Percentiles rank a stretch among this genome's conserved stretches.
Conservation (phyloP, 2,113 vertebrate species). For the Porphyrio hochstetteri region DNA sequence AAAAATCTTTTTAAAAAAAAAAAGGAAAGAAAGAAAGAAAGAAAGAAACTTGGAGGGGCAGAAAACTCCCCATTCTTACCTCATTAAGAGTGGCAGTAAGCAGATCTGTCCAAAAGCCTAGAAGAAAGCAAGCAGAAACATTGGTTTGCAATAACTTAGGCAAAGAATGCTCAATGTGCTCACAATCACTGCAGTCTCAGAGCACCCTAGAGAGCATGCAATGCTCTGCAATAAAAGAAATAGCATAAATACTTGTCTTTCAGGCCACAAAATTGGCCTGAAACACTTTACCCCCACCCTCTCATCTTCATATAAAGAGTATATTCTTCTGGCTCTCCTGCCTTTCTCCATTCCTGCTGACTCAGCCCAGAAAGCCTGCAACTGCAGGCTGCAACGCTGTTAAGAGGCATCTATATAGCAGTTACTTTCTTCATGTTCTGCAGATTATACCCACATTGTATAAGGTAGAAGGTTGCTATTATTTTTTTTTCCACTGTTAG, state of each 20-base stretch:
- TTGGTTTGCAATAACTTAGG: background rate
- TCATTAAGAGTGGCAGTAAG: constrained; percentile 39
- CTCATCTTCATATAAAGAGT: background rate
- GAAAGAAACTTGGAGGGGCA: background rate
- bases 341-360: background rate
- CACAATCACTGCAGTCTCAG: background rate
- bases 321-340: background rate
- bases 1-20: background rate
- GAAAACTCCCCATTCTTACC: constrained; percentile 31
- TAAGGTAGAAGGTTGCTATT: background rate
- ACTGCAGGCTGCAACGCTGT: background rate
- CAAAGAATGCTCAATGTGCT: background rate
- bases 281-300: background rate
- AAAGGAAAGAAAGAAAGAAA: background rate
- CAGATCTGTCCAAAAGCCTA: constrained; percentile 68
- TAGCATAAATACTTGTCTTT: background rate
- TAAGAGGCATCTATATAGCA: background rate
- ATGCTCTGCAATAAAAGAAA: background rate
- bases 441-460: background rate
- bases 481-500: background rate
- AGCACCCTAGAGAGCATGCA: background rate
- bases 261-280: background rate
- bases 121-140: background rate
- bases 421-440: background rate
- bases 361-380: background rate